A percentile compares a stretch with the other conserved stretches of the same genome.
Evolutionary conservation across 2,797 vertebrate genomes (phyloP).

Genomic region (Sandelia bainsii): DNA sequence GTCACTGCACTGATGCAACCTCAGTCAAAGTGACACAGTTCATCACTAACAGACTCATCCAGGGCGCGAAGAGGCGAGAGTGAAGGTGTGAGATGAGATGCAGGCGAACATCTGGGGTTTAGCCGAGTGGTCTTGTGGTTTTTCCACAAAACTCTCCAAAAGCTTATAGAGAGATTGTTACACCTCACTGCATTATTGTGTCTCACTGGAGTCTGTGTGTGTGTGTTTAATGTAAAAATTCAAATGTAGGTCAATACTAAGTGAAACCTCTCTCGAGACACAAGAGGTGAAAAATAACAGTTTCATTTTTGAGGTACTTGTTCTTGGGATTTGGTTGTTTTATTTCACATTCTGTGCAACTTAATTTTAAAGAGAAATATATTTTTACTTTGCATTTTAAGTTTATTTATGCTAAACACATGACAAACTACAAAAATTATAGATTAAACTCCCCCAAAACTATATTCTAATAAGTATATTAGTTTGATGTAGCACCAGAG

Average conservation of each 20-base stretch:
- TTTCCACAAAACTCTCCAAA: constrained; percentile 49
- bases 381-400: not conserved
- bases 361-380: not conserved
- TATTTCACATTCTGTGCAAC: not conserved
- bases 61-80: no score
- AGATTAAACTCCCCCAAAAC: not conserved
- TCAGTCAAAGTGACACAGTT: no score
- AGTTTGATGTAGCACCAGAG: no score
- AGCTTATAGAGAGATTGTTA: constrained; percentile 64
- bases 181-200: constrained; percentile 55
- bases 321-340: not conserved
- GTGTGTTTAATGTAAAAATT: constrained; percentile 37
- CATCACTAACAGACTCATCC: no score
- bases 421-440: not conserved
- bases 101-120: no score
- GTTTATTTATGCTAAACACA: not conserved
- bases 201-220: constrained; percentile 49
- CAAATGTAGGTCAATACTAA: not conserved
- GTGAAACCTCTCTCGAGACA: not conserved
- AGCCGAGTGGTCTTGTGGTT: no score
- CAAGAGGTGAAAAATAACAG: not conserved
- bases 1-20: no score
- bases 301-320: not conserved
- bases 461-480: no score
- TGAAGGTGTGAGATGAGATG: no score